These are phyloP conservation scores for Drosophila paramelanica DNA, from an alignment of 2,888 invertebrate species.

Conservation along the genomic window DNA sequence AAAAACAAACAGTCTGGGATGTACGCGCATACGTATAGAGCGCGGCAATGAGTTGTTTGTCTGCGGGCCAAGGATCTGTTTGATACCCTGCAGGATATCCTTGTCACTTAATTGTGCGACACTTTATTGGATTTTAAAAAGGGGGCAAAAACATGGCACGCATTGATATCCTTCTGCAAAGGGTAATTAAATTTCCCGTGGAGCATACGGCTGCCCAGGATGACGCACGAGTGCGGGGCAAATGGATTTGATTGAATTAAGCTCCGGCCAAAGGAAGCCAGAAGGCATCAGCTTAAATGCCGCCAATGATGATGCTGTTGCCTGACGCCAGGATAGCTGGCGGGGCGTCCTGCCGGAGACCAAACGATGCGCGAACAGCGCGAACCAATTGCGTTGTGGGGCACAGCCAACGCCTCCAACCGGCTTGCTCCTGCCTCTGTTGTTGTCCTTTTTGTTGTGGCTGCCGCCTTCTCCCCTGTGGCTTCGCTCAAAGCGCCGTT, in stretches of 20 bases:
- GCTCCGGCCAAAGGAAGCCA: constrained; percentile 45
- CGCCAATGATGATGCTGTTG: constrained; percentile 40
- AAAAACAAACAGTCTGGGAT: constrained; percentile 35
- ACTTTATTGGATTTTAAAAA: constrained; percentile 83
- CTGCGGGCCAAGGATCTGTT: constrained; percentile 16
- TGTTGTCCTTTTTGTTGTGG: constrained; percentile 39
- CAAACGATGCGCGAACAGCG: constrained; percentile 30
- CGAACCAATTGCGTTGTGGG: constrained; percentile 61
- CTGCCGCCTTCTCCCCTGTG: constrained; percentile 65
- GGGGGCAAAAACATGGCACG: constrained; percentile 22
- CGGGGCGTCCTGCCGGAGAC: constrained; percentile 62
- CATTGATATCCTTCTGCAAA: constrained; percentile 25
- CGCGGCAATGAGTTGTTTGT: neutral
- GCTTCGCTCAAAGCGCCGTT: constrained; percentile 68
- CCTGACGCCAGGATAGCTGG: constrained; percentile 4
- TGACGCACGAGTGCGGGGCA: constrained; percentile 59
- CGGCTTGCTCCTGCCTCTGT: constrained; percentile 6
- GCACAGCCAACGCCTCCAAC: constrained; percentile 38
- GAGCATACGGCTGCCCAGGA: constrained; percentile 47
- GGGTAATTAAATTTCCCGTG: constrained; percentile 80
- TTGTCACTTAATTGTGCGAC: constrained; percentile 78
- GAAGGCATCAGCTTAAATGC: constrained; percentile 26
- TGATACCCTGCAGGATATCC: constrained; percentile 69
- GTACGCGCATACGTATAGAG: neutral
- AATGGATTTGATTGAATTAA: constrained; percentile 80